phyloP scores from a whole-genome alignment of 2,888 invertebrate genomes.

The Drosophila koepferae region DNA sequence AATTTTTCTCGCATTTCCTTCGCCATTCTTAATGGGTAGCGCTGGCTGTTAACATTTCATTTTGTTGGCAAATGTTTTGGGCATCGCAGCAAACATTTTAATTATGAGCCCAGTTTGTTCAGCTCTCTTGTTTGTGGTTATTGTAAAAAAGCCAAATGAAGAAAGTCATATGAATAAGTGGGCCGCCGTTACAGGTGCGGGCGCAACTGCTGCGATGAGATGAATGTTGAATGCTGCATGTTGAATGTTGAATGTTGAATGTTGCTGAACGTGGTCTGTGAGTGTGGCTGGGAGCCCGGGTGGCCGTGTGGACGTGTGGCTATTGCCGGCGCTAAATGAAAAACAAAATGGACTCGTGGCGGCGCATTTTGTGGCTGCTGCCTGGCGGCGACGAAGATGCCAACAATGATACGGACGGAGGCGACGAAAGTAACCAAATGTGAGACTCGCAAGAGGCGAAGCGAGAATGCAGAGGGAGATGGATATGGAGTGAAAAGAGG shows the following conservation, averaged over 20 bases:
- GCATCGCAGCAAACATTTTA: constrained; percentile 68
- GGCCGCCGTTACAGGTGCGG: constrained; percentile 13
- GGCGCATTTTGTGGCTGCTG: constrained; percentile 72
- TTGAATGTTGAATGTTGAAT: background rate
- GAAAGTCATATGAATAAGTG: constrained; percentile 50
- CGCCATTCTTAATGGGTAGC: constrained; percentile 16
- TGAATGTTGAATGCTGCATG: constrained; percentile 7
- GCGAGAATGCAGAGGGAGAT: background rate
- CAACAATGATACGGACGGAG: constrained; percentile 17
- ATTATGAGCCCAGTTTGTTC: constrained; percentile 66
- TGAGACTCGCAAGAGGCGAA: background rate
- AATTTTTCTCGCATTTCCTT: background rate
- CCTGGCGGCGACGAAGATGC: constrained; percentile 34
- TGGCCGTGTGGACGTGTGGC: constrained; percentile 35
- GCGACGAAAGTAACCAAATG: constrained; percentile 16
- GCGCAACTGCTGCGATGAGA: constrained; percentile 21
- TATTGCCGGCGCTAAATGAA: constrained; percentile 43
- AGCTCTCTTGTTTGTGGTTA: constrained; percentile 48
- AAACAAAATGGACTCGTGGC: constrained; percentile 67
- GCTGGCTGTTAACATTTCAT: constrained; percentile 64
- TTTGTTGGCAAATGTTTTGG: constrained; percentile 59
- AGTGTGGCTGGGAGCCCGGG: no score
- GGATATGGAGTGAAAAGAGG: no score
- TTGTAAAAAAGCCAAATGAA: constrained; percentile 58
- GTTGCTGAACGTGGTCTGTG: no score